Evolutionary conservation across 2,113 vertebrate species (phyloP).

Genomic region (Merops nubicus): DNA sequence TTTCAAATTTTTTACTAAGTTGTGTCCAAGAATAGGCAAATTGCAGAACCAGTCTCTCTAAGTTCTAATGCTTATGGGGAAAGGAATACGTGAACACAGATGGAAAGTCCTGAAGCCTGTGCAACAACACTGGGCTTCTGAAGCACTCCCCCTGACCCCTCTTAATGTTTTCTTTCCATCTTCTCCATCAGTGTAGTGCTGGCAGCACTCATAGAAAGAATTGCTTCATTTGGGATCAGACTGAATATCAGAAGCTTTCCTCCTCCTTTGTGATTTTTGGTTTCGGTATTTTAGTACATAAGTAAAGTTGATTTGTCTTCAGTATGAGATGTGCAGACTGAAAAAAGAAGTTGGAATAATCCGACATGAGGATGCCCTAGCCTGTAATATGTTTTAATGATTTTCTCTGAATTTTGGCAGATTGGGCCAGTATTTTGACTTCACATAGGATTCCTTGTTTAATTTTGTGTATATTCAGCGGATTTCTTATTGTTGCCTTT

Average conservation of each 20-base stretch:
- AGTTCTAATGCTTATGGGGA: background rate
- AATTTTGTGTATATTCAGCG: background rate
- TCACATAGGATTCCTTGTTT: background rate
- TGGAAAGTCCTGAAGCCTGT: constrained; percentile 7
- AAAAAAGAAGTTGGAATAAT: background rate
- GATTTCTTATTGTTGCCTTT: background rate
- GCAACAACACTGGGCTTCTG: background rate
- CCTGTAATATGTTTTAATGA: background rate
- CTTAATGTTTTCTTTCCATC: constrained; percentile 2
- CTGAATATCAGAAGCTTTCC: background rate
- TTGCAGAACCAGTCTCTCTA: constrained; percentile 8
- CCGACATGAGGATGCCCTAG: background rate
- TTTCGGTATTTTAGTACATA: background rate
- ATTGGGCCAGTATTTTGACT: background rate
- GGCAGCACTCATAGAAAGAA: background rate
- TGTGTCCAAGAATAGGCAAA: background rate
- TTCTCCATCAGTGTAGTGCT: background rate
- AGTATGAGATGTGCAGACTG: background rate
- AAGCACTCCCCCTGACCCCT: background rate
- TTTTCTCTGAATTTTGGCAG: background rate
- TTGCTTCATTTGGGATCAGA: background rate
- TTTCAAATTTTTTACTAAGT: background rate
- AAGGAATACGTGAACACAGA: background rate
- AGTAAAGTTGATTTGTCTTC: background rate
- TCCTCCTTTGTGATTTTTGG: background rate